phyloP scores from a whole-genome alignment of 2,797 vertebrate genomes.

The Argentina silus region DNA sequence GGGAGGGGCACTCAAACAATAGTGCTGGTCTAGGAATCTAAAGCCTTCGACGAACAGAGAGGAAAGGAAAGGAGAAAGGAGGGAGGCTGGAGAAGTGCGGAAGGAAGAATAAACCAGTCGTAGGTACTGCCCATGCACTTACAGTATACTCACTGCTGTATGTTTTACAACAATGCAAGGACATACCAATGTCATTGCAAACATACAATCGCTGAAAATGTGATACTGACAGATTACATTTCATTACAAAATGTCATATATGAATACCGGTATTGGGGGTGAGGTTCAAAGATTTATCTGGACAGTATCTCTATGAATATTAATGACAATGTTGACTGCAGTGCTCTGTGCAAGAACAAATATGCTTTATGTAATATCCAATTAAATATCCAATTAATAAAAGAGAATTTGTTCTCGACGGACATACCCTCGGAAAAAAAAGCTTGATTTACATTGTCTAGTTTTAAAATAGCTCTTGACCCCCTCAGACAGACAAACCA shows the following conservation, averaged over 20 bases:
- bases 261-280: not conserved
- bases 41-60: slow-evolving; percentile 77
- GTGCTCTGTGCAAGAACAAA: not conserved
- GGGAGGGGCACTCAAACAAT: slow-evolving; percentile 82
- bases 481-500: not conserved
- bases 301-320: slow-evolving; percentile 13
- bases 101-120: slow-evolving; percentile 61
- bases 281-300: slow-evolving; percentile 5
- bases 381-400: slow-evolving; percentile 4
- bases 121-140: slow-evolving; percentile 53
- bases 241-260: slow-evolving; percentile 8
- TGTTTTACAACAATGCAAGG: slow-evolving; percentile 51
- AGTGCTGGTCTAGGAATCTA: slow-evolving; percentile 79
- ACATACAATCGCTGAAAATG: slow-evolving; percentile 8
- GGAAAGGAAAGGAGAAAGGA: slow-evolving; percentile 50
- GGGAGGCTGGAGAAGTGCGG: slow-evolving; percentile 63
- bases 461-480: not conserved
- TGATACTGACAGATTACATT: slow-evolving; percentile 5
- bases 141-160: slow-evolving; percentile 29
- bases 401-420: not conserved
- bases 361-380: slow-evolving; percentile 6
- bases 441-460: not conserved
- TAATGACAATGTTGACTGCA: slow-evolving; percentile 3
- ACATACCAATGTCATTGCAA: slow-evolving; percentile 59
- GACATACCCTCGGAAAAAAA: not conserved